Conservation (phyloP, 2,888 invertebrate genomes). For the Acronicta alni region DNA sequence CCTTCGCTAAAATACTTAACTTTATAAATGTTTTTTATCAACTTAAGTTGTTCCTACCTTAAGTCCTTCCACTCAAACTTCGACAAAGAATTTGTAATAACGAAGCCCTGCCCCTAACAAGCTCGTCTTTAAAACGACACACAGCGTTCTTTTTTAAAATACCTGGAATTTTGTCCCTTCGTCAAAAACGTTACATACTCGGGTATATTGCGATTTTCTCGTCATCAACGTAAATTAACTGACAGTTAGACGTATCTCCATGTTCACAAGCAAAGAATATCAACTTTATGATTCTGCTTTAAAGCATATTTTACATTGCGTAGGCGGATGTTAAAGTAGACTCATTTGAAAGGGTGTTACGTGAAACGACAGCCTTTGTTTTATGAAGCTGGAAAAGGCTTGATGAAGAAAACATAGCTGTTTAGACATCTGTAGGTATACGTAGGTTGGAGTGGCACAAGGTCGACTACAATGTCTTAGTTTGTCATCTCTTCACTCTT, state of each 20-base stretch:
- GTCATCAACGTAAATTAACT: slow-evolving; percentile 64
- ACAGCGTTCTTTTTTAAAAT: slow-evolving; percentile 41
- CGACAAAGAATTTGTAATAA: slow-evolving; percentile 50
- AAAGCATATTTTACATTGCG: slow-evolving; percentile 32
- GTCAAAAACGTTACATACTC: slow-evolving; percentile 57
- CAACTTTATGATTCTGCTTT: slow-evolving; percentile 42
- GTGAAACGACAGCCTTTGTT: slow-evolving; percentile 57
- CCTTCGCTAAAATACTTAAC: no score
- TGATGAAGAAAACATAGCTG: slow-evolving; percentile 64
- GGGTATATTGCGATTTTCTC: slow-evolving; percentile 65
- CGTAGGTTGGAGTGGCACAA: slow-evolving; percentile 10
- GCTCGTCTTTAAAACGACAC: slow-evolving; percentile 14
- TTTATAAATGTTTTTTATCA: no score
- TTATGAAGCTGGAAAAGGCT: slow-evolving; percentile 64
- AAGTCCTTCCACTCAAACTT: slow-evolving; percentile 27
- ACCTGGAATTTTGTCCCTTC: slow-evolving; percentile 49
- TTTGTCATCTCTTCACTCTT: slow-evolving; percentile 29
- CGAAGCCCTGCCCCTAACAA: slow-evolving; percentile 14
- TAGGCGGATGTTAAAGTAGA: slow-evolving; percentile 31
- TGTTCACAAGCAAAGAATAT: slow-evolving; percentile 48
- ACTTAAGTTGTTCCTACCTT: no score
- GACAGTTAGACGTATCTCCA: slow-evolving; percentile 27
- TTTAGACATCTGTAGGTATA: slow-evolving; percentile 23
- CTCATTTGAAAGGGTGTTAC: slow-evolving; percentile 53
- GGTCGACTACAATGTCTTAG: slow-evolving; percentile 9